Base-by-base conservation (phyloP, 2,797 vertebrate genomes). In the Kryptopterus vitreolus region DNA sequence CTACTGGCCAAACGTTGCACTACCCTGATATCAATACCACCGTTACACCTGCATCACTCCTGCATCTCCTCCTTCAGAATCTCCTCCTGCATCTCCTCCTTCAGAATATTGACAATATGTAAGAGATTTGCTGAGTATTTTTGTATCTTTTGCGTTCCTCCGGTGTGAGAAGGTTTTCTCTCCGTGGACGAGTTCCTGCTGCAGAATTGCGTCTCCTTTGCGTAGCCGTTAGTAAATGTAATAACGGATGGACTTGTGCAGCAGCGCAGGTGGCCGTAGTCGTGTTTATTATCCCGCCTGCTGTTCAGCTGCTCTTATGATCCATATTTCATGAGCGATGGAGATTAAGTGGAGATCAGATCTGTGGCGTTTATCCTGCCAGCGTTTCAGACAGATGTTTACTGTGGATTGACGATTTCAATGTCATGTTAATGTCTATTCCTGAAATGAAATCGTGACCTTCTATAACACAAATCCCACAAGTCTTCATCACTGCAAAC, bases 301-400 rank as follows among this genome's bases (percentile, higher is more conserved):
- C 81, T 79, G 72, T 81, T 78, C 57, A 63, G 78, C 77, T 83
- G 69, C 76, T 78, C 76, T 76, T 78, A 62, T 84, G 78, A 85
- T 85, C 84, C 79, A 83, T 84, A 79, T 87, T 84, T 86, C 59
- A 83, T 80, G 76, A 79, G 84, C 80, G 73, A 81, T 83, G 81
- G 81, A 81, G 82, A 84, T 85, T 84, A 83, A 82, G 76, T 43
- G 75, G 57, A 76, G 76, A 76, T 76, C 81, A 76, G 78, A 81
- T 78, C 76, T 78, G 69, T 76, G 77, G 70, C 38, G 38, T 76
- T 71, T 66, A 77, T 72, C 68, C 66, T 82, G 80, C 52, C 75
- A 68, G 76, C 68, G 71, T 82, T 72, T 53, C 61, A 63, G 59
- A 76, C 81, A 85, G 81, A 86, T 86, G 83, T 79, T 86, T 69